Evolutionary conservation across 2,113 vertebrate species (phyloP), one percentile per base, ranked within the genome.

Genomic region (Capreolus pygargus): DNA sequence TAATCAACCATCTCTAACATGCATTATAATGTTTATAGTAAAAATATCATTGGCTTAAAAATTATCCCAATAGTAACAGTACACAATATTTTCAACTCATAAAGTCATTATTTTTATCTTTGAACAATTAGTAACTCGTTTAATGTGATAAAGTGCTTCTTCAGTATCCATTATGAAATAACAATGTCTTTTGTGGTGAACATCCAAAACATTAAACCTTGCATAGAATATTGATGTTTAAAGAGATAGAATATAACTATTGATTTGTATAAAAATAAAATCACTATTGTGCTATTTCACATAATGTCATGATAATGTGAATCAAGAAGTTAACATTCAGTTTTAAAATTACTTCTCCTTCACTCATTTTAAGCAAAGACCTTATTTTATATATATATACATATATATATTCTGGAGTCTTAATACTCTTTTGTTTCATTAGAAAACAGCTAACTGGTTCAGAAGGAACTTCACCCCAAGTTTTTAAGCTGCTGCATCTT

Each of bases 31-130:
- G 6, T 60, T 83, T 74, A 50, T 15, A 83, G 23, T 84, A 89
- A 95, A 90, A 89, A 93, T 86, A 84, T 11, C 5, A 60, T 21
- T 89, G 39, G 93, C 43, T 81, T 89, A 74, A 89, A 89, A 86
- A 96, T 89, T 33, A 97, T 12, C 8, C 23, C 12, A 89, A 97
- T 97, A 87, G 16, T 89, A 93, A 70, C 2, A 76, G 16, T 60
- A 16, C 89, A 60, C 93, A 91, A 78, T 87, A 95, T 91, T 97
- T 97, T 97, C 57, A 96, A 17, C 33, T 52, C 47, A 78, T 74
- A 60, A 57, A 86, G 17, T 50, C 45, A 92, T 91, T 93, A 85
- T 61, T 82, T 76, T 52, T 52, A 79, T 84, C 45, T 86, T 70
- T 61, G 27, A 78, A 95, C 64, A 97, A 84, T 96, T 92, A 95